Evolutionary conservation across 2,113 vertebrate species (phyloP), one percentile per base, ranked within the genome.

Genomic region (Cottus gobio): DNA sequence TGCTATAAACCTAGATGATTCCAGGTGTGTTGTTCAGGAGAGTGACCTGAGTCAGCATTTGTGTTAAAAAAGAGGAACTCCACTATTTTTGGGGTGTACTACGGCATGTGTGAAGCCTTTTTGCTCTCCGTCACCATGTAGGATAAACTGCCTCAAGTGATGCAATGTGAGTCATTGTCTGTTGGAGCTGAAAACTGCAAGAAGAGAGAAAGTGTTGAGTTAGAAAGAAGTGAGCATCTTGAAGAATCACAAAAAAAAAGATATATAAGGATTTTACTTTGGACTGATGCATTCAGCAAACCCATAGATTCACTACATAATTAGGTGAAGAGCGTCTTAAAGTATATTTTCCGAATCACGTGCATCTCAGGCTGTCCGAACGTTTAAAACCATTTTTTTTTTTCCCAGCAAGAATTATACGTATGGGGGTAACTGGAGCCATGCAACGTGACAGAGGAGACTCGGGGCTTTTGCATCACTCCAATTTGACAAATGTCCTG

Each of bases 401-500:
- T 81, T 73, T 42, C 42, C 68, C 65, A 64, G 54, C 24, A 62
- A 44, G 54, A 75, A 84, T 74, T 52, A 31, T 70, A n/a, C n/a
- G n/a, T n/a, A 20, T 37, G 7, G 2, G 26, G 7, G 69, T 80
- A 46, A 80, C 63, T 30, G 54, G 70, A 69, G 24, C 18, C 9
- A 0, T 36, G 64, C 60, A 68, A 79, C 76, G 58, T 82, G 84
- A 90, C 76, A 37, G n/a, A 70, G 46, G 69, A 73, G 58, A 61
- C 48, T 54, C 10, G 3, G 50, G 20, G 52, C 56, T 5, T 79
- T 92, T 93, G 91, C 90, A 90, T 93, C 90, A 87, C 70, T 75
- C 66, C 44, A 44, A 30, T 80, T 83, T 92, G 85, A 89, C 82
- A 87, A 80, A 90, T 84, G 77, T 60, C 75, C 84, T 82, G 82